Percentiles rank a stretch among this genome's conserved stretches.
Conservation (phyloP, 2,888 invertebrate species). For the Philonicus albiceps region DNA sequence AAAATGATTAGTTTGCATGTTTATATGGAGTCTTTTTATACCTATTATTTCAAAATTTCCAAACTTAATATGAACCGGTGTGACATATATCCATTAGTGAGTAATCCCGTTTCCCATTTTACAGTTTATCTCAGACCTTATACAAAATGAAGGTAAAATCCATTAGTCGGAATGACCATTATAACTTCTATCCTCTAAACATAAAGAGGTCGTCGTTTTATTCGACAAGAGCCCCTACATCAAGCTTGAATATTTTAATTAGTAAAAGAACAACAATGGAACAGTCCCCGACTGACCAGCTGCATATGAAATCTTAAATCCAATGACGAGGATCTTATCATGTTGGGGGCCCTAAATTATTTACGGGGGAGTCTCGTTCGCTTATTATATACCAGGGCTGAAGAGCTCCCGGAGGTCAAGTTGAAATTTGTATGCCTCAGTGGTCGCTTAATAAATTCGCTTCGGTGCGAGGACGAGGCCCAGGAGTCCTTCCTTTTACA, state of each 20-base stretch:
- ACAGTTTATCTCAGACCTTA: not conserved
- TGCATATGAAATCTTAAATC: not conserved
- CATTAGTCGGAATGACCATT: not conserved
- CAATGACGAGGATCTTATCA: not conserved
- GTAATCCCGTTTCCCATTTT: not conserved
- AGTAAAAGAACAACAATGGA: not conserved
- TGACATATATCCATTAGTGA: not conserved
- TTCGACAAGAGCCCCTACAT: not conserved
- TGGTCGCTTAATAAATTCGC: not conserved
- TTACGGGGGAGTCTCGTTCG: not conserved
- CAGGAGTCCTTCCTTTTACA: not conserved
- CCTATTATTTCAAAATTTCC: not conserved
- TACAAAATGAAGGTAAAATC: not conserved
- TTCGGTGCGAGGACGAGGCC: not conserved
- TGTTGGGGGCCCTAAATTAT: not conserved
- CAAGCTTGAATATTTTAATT: not conserved
- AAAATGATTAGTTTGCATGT: not conserved
- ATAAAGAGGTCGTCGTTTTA: too few species aligned
- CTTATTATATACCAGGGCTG: not conserved
- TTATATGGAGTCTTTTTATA: not conserved
- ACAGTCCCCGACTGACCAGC: not conserved
- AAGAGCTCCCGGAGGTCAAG: slow-evolving; percentile 15
- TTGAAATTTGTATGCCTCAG: slow-evolving; percentile 17
- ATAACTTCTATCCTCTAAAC: not conserved
- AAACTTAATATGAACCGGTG: not conserved